phyloP scores from a whole-genome alignment of 2,113 vertebrate genomes.

The Myotis brandtii region DNA sequence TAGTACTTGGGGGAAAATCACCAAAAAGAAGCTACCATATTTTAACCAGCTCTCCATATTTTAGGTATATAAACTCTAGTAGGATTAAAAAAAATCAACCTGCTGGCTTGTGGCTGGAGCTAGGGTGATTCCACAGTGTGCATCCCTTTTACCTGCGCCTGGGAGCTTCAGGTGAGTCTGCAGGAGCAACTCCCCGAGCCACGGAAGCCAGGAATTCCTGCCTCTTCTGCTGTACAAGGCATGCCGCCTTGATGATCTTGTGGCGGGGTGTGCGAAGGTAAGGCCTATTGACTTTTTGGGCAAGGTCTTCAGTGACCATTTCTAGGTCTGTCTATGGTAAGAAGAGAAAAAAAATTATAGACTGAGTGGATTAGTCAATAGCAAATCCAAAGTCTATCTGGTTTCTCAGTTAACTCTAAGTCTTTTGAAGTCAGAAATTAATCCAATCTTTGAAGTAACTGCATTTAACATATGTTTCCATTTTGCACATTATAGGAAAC shows the following conservation, averaged over 20 bases:
- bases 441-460: slow-evolving; percentile 27
- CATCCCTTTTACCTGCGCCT: slow-evolving; percentile 91
- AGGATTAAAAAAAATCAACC: not conserved
- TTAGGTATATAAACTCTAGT: not conserved
- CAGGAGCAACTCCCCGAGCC: slow-evolving; percentile 96
- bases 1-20: not conserved
- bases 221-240: slow-evolving; percentile 97
- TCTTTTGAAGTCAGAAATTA: slow-evolving; percentile 52
- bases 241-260: slow-evolving; percentile 97
- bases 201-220: slow-evolving; percentile 98
- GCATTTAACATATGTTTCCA: slow-evolving; percentile 1
- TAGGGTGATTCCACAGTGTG: not conserved
- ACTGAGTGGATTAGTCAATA: not conserved
- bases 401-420: slow-evolving; percentile 45
- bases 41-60: not conserved
- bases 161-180: slow-evolving; percentile 96
- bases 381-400: not conserved
- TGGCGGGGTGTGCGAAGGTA: slow-evolving; percentile 98
- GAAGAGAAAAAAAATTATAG: not conserved
- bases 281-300: slow-evolving; percentile 99
- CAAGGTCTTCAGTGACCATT: slow-evolving; percentile 99
- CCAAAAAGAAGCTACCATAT: slow-evolving; percentile 40
- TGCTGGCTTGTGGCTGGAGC: not conserved
- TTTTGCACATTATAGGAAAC: not conserved
- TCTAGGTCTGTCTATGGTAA: slow-evolving; percentile 95